These are phyloP conservation scores for Tapera naevia DNA, from an alignment of 2,797 vertebrate genomes.

Conservation along the genomic window DNA sequence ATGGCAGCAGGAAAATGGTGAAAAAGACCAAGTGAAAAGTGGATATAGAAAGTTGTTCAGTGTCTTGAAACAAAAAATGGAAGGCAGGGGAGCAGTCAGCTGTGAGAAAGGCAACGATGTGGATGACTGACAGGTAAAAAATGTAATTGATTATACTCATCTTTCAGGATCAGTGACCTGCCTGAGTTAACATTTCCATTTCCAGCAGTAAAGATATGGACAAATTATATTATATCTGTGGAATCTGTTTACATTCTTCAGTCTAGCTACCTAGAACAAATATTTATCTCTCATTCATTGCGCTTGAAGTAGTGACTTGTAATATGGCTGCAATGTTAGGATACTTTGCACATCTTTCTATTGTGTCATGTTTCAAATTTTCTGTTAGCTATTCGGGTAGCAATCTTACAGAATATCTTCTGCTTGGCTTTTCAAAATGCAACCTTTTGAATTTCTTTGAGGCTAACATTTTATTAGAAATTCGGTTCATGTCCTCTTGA, in stretches of 20 bases:
- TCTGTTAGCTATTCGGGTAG: neutral
- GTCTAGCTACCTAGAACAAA: conserved; percentile 26
- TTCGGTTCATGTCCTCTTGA: neutral
- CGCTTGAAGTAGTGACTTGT: neutral
- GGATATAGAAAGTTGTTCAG: neutral
- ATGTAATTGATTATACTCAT: conserved; percentile 31
- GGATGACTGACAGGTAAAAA: conserved; percentile 37
- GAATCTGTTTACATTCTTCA: conserved; percentile 37
- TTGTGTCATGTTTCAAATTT: neutral
- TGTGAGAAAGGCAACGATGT: neutral
- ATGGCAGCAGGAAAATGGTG: neutral
- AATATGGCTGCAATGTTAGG: neutral
- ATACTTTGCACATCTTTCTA: neutral
- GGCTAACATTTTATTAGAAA: conserved; percentile 44
- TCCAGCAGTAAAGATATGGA: conserved; percentile 45
- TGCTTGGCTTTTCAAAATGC: neutral
- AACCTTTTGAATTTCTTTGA: conserved; percentile 25
- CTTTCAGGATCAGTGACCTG: conserved; percentile 32
- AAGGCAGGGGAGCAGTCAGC: neutral
- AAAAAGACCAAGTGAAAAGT: neutral
- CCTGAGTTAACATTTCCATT: conserved; percentile 47
- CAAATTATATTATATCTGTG: conserved; percentile 1
- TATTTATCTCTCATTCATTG: conserved; percentile 36
- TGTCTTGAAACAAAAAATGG: conserved; percentile 9
- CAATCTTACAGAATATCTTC: neutral